Evolutionary conservation across 2,113 vertebrate genomes (phyloP).

Genomic region (Mustela lutreola): DNA sequence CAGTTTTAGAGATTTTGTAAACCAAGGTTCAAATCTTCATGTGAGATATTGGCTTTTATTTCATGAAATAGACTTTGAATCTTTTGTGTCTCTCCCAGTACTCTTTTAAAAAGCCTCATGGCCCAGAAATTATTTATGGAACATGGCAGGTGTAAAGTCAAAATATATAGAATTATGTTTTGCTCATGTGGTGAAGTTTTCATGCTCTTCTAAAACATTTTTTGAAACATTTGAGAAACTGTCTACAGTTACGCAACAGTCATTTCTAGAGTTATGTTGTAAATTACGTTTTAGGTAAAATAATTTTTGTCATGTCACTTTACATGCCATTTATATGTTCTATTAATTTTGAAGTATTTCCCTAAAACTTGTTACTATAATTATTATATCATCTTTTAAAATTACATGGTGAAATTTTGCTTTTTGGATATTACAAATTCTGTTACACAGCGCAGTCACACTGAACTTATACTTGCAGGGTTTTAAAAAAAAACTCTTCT

Average conservation of each 20-base stretch:
- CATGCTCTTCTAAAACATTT: conserved; percentile 1
- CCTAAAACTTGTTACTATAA: background rate
- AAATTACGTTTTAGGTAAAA: background rate
- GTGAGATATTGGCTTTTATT: background rate
- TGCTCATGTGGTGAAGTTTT: background rate
- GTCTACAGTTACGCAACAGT: background rate
- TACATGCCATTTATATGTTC: background rate
- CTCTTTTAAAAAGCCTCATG: conserved; percentile 52
- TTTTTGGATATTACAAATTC: conserved; percentile 18
- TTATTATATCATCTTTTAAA: conserved; percentile 40
- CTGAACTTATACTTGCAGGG: background rate
- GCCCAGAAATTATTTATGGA: background rate
- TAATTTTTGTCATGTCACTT: conserved; percentile 47
- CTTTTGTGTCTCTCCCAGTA: conserved; percentile 34
- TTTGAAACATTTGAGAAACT: conserved; percentile 13
- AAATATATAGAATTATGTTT: conserved; percentile 10
- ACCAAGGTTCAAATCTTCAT: background rate
- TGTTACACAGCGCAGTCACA: background rate
- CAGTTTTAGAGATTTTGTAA: background rate
- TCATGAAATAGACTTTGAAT: background rate
- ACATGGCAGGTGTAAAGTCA: background rate
- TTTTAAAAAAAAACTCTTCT: background rate
- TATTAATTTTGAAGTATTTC: conserved; percentile 31
- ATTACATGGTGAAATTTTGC: background rate
- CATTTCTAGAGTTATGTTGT: conserved; percentile 32